Evolutionary conservation across 2,113 vertebrate species (phyloP).

Genomic region (Arvicanthis niloticus): DNA sequence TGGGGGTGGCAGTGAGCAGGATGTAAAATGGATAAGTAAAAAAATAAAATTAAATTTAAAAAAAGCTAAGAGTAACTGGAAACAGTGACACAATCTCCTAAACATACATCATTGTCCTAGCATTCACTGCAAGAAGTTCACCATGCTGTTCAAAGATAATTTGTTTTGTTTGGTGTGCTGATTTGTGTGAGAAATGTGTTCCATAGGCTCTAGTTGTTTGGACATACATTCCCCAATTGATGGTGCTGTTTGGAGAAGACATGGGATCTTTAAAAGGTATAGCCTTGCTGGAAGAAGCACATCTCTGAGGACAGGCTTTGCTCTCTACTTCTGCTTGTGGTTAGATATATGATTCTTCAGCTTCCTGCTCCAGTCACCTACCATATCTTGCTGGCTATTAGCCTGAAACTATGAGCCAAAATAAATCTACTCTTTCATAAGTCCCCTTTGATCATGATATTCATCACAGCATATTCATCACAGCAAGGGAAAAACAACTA

Average conservation of each 20-base stretch:
- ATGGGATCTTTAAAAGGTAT: not conserved
- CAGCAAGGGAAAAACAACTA: not conserved
- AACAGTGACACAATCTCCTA: not conserved
- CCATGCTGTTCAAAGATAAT: not conserved
- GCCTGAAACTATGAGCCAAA: not conserved
- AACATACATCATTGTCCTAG: not conserved
- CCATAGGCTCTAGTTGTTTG: not conserved
- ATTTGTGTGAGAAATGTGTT: not conserved
- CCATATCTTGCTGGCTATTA: not conserved
- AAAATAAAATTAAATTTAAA: too few species aligned
- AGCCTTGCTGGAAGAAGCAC: not conserved
- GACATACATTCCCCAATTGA: not conserved
- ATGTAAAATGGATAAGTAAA: too few species aligned
- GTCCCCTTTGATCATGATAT: not conserved
- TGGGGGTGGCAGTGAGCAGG: too few species aligned
- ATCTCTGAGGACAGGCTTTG: not conserved
- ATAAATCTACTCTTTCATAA: not conserved
- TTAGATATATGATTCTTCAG: not conserved
- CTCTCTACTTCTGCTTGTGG: not conserved
- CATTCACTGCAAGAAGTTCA: not conserved
- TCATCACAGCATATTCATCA: not conserved
- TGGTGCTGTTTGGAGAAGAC: not conserved
- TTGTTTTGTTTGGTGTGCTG: not conserved
- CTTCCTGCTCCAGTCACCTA: not conserved
- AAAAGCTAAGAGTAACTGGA: not conserved